These are phyloP conservation scores for Halictus ligatus DNA, from an alignment of 2,888 invertebrate species.

Conservation along the genomic window DNA sequence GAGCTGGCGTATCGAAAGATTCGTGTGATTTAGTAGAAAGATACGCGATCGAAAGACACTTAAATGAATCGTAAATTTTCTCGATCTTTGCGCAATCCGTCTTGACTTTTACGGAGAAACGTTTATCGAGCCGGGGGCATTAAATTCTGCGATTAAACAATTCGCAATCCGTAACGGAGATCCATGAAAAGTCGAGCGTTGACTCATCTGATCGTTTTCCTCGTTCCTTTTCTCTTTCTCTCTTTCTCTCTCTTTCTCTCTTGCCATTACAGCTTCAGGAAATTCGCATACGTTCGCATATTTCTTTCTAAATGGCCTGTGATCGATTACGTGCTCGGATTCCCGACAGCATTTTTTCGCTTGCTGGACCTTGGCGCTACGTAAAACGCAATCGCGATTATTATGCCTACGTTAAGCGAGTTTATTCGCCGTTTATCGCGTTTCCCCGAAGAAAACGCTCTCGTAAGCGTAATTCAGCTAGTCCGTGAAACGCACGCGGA, in stretches of 20 bases:
- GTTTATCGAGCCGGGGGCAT: background rate
- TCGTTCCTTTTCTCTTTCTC: background rate
- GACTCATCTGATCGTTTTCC: slow-evolving; percentile 15
- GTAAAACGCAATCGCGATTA: slow-evolving; percentile 45
- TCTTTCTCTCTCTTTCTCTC: background rate
- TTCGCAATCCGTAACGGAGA: background rate
- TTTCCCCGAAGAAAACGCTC: background rate
- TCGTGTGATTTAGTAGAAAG: no score
- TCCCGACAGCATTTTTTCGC: slow-evolving; percentile 22
- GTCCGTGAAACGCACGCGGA: background rate
- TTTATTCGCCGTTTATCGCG: no score
- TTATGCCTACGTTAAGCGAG: slow-evolving; percentile 13
- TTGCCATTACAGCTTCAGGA: background rate
- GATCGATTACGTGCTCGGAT: slow-evolving; percentile 29
- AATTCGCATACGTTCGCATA: slow-evolving; percentile 2
- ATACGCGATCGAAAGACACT: no score
- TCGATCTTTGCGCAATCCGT: background rate
- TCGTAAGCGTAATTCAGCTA: background rate
- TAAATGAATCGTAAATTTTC: background rate
- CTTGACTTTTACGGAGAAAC: background rate
- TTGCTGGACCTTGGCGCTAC: slow-evolving; percentile 32
- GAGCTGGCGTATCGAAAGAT: no score
- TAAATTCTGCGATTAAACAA: background rate
- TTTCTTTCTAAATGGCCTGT: background rate
- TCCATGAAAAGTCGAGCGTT: background rate